Percentiles rank a stretch among this genome's conserved stretches.
Evolutionary conservation across 2,113 vertebrate genomes (phyloP).

Genomic region (Cranoglanis bouderius): DNA sequence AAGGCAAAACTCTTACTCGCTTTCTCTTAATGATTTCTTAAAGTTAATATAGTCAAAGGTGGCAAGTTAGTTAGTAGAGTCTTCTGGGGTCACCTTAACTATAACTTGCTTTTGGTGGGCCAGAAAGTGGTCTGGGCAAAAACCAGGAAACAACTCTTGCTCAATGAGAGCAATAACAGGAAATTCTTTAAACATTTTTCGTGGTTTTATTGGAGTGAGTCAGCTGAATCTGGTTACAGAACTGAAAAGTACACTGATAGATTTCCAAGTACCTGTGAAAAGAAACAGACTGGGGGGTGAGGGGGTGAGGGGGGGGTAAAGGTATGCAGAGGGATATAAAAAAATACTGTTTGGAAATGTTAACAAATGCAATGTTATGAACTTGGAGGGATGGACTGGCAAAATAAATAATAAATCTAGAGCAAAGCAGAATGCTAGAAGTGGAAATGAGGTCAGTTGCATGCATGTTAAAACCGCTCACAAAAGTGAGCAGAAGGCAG

Average conservation of each 20-base stretch:
- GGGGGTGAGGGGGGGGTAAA: background rate
- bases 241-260: background rate
- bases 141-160: constrained; percentile 44
- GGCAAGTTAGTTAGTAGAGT: background rate
- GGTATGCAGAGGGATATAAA: constrained; percentile 9
- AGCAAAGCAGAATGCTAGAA: background rate
- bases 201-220: constrained; percentile 31
- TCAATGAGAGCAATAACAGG: constrained; percentile 50
- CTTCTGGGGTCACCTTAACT: constrained; percentile 8
- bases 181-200: constrained; percentile 48
- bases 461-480: background rate
- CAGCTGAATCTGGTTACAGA: constrained; percentile 6
- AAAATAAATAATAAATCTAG: constrained; percentile 16
- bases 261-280: constrained; percentile 19
- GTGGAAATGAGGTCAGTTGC: background rate
- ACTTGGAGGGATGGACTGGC: background rate
- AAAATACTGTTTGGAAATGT: background rate
- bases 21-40: background rate
- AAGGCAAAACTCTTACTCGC: background rate
- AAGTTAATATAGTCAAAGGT: constrained; percentile 10
- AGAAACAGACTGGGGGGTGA: background rate
- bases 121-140: constrained; percentile 34
- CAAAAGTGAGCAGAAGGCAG: constrained; percentile 15
- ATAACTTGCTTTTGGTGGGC: constrained; percentile 30
- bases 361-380: constrained; percentile 17